Evolutionary conservation across 2,113 vertebrate species (phyloP), one percentile per base, ranked within the genome.

Genomic region (Natator depressus): DNA sequence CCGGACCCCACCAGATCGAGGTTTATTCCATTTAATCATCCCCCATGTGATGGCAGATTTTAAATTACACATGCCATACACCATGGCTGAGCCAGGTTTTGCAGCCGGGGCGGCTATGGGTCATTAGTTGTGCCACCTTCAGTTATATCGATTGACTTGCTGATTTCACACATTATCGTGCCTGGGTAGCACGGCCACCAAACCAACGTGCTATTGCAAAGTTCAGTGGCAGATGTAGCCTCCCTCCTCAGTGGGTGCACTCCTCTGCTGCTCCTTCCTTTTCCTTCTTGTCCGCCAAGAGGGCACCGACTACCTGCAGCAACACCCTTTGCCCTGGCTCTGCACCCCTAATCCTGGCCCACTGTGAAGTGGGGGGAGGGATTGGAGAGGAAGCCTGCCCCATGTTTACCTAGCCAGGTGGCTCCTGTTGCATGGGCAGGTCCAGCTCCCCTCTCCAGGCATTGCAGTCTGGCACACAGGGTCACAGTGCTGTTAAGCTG

Each of bases 21-120:
- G 20, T 25, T 76, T 76, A 49, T 35, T 3, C 82, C 87, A 0
- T 57, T 50, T 9, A 19, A 79, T 84, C 24, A 4, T 17, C 31
- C 1, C 10, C 90, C 54, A 2, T 72, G 82, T 54, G 1, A 1
- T 1, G 80, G 1, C 50, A 25, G 2, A 19, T 47, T 25, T 35
- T 31, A 42, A 24, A 38, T 75, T 17, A n/a, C 62, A 62, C 27
- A 11, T 62, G 29, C 57, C 57, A 2, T 31, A 29, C 5, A 17
- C 62, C 35, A 16, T 65, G 31, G 31, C 31, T 65, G 31, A 65
- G 31, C 54, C 54, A 22, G 54, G 19, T 55, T 55, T 55, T 25
- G 24, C 31, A 17, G 14, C 29, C 3, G 14, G 62, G 31, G 31
- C 7, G 31, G 31, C 31, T 59, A 5, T 29, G 57, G 57, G 10